These are phyloP conservation scores for Anthonomus grandis DNA, from an alignment of 1,140 invertebrate genomes.

Conservation along the genomic window DNA sequence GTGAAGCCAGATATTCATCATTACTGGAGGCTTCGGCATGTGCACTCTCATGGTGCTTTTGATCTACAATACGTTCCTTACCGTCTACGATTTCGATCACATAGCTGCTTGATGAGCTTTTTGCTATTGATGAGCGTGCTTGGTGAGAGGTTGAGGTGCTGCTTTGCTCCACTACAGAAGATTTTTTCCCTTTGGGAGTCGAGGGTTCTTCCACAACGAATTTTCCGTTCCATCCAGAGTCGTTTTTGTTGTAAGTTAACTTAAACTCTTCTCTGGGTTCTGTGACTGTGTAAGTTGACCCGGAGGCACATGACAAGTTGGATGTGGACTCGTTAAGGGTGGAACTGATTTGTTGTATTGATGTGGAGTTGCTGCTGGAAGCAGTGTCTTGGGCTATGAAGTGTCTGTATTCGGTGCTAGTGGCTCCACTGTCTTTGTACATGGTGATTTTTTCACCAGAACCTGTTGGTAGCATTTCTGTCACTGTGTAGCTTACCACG, in stretches of 20 bases:
- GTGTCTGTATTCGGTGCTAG: conserved; percentile 45
- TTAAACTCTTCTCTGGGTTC: conserved; percentile 45
- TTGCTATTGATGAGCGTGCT: conserved; percentile 44
- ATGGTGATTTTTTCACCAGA: conserved; percentile 47
- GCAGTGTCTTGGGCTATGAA: conserved; percentile 37
- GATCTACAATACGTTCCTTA: conserved; percentile 58
- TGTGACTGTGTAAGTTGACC: conserved; percentile 45
- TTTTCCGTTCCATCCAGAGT: conserved; percentile 54
- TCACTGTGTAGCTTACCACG: conserved; percentile 44
- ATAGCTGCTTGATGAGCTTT: conserved; percentile 56
- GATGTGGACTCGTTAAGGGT: conserved; percentile 39
- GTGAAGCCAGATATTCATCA: conserved; percentile 51
- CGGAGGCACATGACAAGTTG: conserved; percentile 38
- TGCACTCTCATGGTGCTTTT: conserved; percentile 54
- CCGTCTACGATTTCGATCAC: conserved; percentile 59
- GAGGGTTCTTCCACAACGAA: conserved; percentile 50
- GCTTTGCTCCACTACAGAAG: conserved; percentile 32
- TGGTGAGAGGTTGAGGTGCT: conserved; percentile 35
- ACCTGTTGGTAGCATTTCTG: conserved; percentile 41
- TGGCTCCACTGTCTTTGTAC: conserved; percentile 40
- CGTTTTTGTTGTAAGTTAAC: conserved; percentile 46
- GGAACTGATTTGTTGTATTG: conserved; percentile 44
- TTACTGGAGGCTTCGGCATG: conserved; percentile 50
- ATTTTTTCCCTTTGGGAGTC: conserved; percentile 21
- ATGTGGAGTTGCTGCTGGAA: conserved; percentile 7